Evolutionary conservation across 1,140 invertebrate genomes (phyloP).

Genomic region (Apis mellifera): DNA sequence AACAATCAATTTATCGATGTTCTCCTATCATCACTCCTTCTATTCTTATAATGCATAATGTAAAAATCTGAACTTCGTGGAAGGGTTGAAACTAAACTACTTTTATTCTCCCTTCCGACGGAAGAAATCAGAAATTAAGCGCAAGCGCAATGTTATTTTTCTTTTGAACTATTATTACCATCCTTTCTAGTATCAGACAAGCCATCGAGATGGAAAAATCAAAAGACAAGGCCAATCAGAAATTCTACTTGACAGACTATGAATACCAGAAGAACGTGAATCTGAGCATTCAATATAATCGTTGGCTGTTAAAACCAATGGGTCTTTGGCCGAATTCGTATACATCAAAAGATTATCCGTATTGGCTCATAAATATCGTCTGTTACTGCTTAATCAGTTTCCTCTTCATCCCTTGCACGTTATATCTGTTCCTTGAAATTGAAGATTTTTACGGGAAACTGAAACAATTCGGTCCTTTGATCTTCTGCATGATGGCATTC

Average conservation of each 20-base stretch:
- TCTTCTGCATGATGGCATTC: conserved; percentile 71
- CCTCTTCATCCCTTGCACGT: conserved; percentile 27
- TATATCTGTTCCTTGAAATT: conserved; percentile 52
- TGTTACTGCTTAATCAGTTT: conserved; percentile 43
- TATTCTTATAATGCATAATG: conserved; percentile 6
- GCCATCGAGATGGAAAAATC: neutral
- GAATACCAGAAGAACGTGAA: neutral
- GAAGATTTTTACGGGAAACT: conserved; percentile 60
- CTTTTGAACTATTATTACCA: neutral
- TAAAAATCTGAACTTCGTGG: neutral
- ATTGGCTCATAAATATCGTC: neutral
- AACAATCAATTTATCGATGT: neutral
- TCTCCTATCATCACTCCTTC: neutral
- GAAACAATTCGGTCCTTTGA: conserved; percentile 69
- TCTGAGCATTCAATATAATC: conserved; percentile 50
- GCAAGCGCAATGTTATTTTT: conserved; percentile 15
- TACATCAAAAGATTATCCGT: neutral
- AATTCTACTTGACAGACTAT: neutral
- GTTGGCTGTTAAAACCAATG: conserved; percentile 54
- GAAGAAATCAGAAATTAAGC: neutral
- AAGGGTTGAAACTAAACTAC: conserved; percentile 1
- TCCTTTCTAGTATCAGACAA: neutral
- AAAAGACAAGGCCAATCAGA: no score
- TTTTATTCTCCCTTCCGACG: neutral
- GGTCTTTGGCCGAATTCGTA: conserved; percentile 49